Base-by-base conservation (phyloP, 2,888 invertebrate species). In the Prosopocoilus inquinatus region DNA sequence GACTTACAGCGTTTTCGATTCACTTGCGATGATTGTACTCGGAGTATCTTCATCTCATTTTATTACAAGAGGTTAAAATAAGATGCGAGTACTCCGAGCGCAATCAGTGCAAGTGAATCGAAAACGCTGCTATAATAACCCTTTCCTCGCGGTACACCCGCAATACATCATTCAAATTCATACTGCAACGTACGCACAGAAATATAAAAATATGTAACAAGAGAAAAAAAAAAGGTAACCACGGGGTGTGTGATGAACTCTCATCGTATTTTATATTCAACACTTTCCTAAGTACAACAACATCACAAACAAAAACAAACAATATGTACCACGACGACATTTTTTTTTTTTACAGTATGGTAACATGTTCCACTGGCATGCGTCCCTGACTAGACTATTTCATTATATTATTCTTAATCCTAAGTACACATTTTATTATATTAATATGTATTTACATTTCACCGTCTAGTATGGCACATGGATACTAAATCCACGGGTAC, bases 351-450 rank as follows among this genome's bases (percentile, higher is more conserved):
- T 33, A 58, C 41, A 41, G 12, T 9, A 41, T 41, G 64, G 64
- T 66, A 67, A 65, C 67, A 61, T 62, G 53, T 63, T 65, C 65
- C 65, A 64, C 63, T 64, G 64, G 67, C 64, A 44, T 55, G 50
- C 55, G 53, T 60, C 59, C 64, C 62, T 54, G 46, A 51, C 20
- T 60, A 50, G 56, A 58, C 13, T 50, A 41, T 13, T 7, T 49
- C 55, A 53, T 49, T 32, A 51, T 13, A 47, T 41, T 48, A 46
- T 47, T 51, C 28, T 58, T 48, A 51, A 53, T 41, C 50, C 35
- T 50, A 45, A 47, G 8, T 57, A 50, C 49, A 50, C 9, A 33
- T 36, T 32, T 39, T 50, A 38, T 39, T 50, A 38, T 28, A 20
- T 28, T 51, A n/a, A n/a, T 55, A 32, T 33, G 36, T 43, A 28